Conservation (phyloP, 2,888 invertebrate genomes). For the Iselma pallidipennis region DNA sequence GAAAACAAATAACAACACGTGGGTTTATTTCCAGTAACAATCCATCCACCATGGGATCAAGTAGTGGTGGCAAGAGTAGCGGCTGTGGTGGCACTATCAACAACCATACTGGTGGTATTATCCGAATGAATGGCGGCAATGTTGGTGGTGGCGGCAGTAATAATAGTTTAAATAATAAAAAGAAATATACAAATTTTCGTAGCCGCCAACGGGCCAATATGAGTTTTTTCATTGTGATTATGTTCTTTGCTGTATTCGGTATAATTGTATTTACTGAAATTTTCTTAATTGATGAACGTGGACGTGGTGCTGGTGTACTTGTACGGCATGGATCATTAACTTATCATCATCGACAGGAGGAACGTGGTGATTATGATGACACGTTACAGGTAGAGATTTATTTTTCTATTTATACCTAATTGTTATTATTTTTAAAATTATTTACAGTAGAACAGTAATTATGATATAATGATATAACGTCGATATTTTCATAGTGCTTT, state of each 20-base stretch:
- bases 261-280: slow-evolving; percentile 87
- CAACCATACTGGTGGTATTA: too few species aligned
- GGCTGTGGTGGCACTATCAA: background rate
- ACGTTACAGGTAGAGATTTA: slow-evolving; percentile 56
- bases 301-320: slow-evolving; percentile 59
- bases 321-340: slow-evolving; percentile 61
- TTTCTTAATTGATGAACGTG: slow-evolving; percentile 68
- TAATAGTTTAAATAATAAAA: slow-evolving; percentile 30
- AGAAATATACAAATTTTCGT: slow-evolving; percentile 52
- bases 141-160: background rate
- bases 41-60: slow-evolving; percentile 44
- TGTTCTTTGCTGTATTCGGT: slow-evolving; percentile 88
- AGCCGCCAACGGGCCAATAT: slow-evolving; percentile 81
- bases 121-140: too few species aligned
- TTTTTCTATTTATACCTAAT: too few species aligned
- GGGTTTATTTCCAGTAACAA: slow-evolving; percentile 2
- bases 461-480: too few species aligned
- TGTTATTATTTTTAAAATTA: too few species aligned
- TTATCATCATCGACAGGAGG: slow-evolving; percentile 57
- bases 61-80: slow-evolving; percentile 43
- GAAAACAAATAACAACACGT: too few species aligned
- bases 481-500: too few species aligned
- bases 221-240: slow-evolving; percentile 88
- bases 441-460: too few species aligned
- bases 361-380: slow-evolving; percentile 72